Evolutionary conservation across 2,888 invertebrate species (phyloP).

Genomic region (Eucriotettix oculatus): DNA sequence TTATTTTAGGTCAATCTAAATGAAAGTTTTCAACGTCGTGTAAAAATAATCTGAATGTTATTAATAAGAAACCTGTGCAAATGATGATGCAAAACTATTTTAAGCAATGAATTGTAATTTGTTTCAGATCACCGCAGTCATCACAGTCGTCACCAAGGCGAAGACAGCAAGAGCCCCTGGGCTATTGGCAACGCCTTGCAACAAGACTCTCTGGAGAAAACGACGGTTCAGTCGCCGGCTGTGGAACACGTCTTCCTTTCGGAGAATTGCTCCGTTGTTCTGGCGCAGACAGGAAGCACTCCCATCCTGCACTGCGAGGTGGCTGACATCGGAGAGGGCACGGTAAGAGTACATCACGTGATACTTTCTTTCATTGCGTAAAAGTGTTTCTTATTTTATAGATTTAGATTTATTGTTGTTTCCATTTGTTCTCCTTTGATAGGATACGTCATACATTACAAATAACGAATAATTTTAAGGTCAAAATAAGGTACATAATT

Average conservation of each 20-base stretch:
- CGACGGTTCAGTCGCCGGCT: slow-evolving; percentile 15
- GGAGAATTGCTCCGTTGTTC: slow-evolving; percentile 42
- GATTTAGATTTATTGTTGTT: neutral
- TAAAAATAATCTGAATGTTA: too few species aligned
- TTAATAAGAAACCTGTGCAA: too few species aligned
- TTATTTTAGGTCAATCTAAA: too few species aligned
- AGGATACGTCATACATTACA: too few species aligned
- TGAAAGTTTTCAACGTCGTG: too few species aligned
- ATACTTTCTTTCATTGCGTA: neutral
- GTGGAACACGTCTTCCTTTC: slow-evolving; percentile 35
- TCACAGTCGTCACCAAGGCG: neutral
- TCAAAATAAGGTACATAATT: too few species aligned
- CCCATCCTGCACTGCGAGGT: slow-evolving; percentile 45
- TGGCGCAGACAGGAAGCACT: slow-evolving; percentile 45
- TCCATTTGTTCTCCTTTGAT: neutral
- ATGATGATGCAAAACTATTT: too few species aligned
- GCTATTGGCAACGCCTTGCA: slow-evolving; percentile 4
- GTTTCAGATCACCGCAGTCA: neutral
- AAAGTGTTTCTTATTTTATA: too few species aligned
- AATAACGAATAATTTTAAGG: neutral
- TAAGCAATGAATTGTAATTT: neutral
- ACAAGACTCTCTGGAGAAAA: neutral
- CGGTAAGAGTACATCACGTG: slow-evolving; percentile 40
- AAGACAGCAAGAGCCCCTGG: neutral
- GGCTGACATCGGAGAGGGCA: slow-evolving; percentile 42